Evolutionary conservation across 2,113 vertebrate species (phyloP).

Genomic region (Rhodinocichla rosea): DNA sequence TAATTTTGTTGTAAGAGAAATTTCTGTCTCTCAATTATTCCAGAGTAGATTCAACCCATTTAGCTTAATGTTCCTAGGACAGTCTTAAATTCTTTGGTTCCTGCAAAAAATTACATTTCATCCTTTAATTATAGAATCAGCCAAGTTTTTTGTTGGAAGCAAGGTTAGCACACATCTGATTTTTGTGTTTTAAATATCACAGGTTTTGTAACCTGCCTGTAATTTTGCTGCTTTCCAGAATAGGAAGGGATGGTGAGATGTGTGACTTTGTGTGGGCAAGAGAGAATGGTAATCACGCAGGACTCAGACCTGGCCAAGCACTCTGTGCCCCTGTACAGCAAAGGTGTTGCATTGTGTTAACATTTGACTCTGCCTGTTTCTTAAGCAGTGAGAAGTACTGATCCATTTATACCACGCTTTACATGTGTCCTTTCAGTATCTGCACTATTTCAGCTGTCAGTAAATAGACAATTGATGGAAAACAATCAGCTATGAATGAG

Average conservation of each 20-base stretch:
- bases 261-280: neutral
- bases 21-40: neutral
- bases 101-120: neutral
- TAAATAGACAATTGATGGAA: neutral
- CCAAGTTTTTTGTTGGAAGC: neutral
- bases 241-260: accelerated
- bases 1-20: neutral
- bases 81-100: neutral
- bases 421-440: neutral
- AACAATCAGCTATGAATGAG: neutral
- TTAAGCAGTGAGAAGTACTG: neutral
- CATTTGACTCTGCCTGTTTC: too few species aligned
- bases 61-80: neutral
- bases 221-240: neutral
- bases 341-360: neutral
- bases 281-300: neutral
- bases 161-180: neutral
- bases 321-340: neutral
- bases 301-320: neutral
- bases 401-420: neutral
- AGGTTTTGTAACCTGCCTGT: neutral
- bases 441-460: neutral
- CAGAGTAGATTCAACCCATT: neutral
- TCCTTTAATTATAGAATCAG: neutral
- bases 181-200: neutral